Evolutionary conservation across 2,888 invertebrate species (phyloP).

Genomic region (Xylota segnis): DNA sequence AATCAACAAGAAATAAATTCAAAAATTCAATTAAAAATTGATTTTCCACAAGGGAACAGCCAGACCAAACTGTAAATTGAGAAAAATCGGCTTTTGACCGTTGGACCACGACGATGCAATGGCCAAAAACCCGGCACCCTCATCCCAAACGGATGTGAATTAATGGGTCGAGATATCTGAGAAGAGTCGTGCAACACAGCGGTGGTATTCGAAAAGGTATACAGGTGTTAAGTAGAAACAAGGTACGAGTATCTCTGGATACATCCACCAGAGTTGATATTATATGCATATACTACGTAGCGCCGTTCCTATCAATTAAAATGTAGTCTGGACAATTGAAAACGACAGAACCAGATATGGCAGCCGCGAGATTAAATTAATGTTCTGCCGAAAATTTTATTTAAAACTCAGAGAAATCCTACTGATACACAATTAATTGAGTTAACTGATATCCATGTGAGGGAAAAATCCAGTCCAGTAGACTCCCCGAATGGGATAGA

Average conservation of each 20-base stretch:
- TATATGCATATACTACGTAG: too few relatives aligned
- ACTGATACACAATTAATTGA: constrained; percentile 2
- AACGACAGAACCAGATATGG: neutral
- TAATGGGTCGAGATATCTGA: neutral
- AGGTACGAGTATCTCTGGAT: neutral
- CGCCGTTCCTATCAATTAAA: neutral
- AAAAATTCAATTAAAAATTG: constrained; percentile 47
- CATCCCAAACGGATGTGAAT: neutral
- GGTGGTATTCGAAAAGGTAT: neutral
- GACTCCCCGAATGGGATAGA: neutral
- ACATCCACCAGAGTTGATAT: neutral
- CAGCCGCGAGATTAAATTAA: neutral
- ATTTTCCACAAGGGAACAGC: neutral
- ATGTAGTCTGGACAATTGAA: neutral
- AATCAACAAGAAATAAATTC: constrained; percentile 63
- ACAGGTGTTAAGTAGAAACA: neutral
- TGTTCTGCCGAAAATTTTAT: neutral
- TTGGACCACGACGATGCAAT: neutral
- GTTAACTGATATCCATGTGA: neutral
- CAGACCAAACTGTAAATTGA: neutral
- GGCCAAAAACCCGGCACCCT: neutral
- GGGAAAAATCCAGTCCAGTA: neutral
- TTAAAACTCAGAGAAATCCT: neutral
- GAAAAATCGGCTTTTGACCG: neutral
- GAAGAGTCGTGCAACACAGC: neutral